Conservation (phyloP, 2,797 vertebrate genomes). For the Neomorphus geoffroyi region DNA sequence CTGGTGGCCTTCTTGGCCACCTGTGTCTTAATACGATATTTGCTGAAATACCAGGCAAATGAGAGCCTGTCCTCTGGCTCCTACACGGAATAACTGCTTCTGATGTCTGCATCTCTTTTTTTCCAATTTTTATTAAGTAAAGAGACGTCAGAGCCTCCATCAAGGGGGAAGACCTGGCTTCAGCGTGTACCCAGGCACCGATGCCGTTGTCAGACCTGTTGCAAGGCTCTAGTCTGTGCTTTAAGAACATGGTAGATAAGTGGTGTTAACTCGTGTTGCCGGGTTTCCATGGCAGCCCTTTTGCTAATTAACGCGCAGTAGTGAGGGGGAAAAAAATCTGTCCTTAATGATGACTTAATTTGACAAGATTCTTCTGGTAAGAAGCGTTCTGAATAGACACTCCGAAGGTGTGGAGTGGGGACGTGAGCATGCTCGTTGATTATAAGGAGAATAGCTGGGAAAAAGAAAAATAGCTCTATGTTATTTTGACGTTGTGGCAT, state of each 20-base stretch:
- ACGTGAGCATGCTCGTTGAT: not conserved
- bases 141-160: not conserved
- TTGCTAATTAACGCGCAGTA: not conserved
- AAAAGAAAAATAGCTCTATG: not conserved
- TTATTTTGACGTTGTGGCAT: not conserved
- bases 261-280: not conserved
- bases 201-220: not conserved
- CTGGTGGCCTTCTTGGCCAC: no score
- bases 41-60: not conserved
- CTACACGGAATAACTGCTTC: accelerated
- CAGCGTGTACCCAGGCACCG: not conserved
- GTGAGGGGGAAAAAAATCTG: not conserved
- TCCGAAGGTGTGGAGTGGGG: not conserved
- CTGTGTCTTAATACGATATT: not conserved
- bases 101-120: not conserved
- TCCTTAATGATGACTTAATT: slow-evolving; percentile 45
- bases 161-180: not conserved
- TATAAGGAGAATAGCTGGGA: not conserved
- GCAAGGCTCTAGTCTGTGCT: not conserved
- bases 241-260: not conserved
- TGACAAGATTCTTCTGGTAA: not conserved
- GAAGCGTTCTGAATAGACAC: not conserved
- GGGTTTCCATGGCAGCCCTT: slow-evolving; percentile 29
- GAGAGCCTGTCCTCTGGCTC: not conserved
- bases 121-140: not conserved